Base-by-base conservation (phyloP, 2,888 invertebrate genomes). In the Pandemis cinnamomeana region DNA sequence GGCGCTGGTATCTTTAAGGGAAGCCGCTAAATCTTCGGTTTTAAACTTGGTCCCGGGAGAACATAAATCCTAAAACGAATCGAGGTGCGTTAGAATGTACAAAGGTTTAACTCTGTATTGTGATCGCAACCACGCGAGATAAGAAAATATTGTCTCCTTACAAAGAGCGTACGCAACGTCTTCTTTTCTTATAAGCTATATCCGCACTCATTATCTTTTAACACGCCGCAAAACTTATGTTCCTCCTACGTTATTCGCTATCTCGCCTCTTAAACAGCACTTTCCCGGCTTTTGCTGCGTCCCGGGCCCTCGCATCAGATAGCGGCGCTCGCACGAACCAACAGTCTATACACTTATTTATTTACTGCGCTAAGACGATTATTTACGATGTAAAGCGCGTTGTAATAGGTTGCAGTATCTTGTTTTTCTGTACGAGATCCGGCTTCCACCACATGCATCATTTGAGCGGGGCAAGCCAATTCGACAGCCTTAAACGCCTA, bases 141-240 rank as follows among this genome's bases (percentile, higher is more conserved):
- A 93, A 89, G 86, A 83, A 84, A 86, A 87, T 88, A 89, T 87
- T 88, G 87, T 89, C 86, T 82, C 86, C 86, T 84, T 85, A 87
- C 86, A 87, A 88, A 88, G 86, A 84, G 80, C 77, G 83, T 87
- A 89, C 86, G 88, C 90, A 89, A 88, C 86, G 81, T 89, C 89
- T 84, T 83, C 83, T 91, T 89, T 79, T 88, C 88, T 88, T 88
- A 89, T 85, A 87, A 84, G 84, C 84, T 81, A 83, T 86, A 90
- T 89, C 87, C 91, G 82, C 83, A 87, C 87, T 90, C 89, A 92
- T 91, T 93, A 93, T 92, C 93, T 92, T 88, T 89, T 88, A 89
- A 90, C 89, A 88, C 89, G 86, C 87, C 85, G 89, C 89, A 87
- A 86, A 89, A 90, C 89, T 90, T 91, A 90, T 89, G 90, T 89